phyloP scores from a whole-genome alignment of 2,888 invertebrate species.

The Tuberolachnus salignus region DNA sequence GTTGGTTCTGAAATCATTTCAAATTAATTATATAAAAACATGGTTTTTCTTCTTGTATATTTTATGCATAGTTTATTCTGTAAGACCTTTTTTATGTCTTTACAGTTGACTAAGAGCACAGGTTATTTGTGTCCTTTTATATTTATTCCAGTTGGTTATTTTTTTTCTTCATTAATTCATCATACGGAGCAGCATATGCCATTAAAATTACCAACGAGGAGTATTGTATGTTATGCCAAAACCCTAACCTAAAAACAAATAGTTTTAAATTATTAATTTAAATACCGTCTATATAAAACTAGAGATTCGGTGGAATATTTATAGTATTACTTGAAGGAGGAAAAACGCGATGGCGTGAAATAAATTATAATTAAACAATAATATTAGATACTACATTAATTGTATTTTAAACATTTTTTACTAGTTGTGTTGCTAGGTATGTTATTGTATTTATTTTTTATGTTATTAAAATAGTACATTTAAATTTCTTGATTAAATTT shows the following conservation, averaged over 20 bases:
- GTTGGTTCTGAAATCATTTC: background rate
- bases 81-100: slow-evolving; percentile 26
- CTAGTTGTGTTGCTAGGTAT: background rate
- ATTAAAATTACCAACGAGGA: slow-evolving; percentile 14
- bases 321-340: background rate
- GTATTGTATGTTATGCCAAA: slow-evolving; percentile 32
- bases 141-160: slow-evolving; percentile 33
- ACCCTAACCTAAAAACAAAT: slow-evolving; percentile 14
- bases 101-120: slow-evolving; percentile 1
- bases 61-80: slow-evolving; percentile 22
- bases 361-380: background rate
- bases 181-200: background rate
- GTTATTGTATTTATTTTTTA: no score
- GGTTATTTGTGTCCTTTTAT: slow-evolving; percentile 14
- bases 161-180: slow-evolving; percentile 33
- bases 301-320: background rate
- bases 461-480: no score
- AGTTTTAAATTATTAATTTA: slow-evolving; percentile 35
- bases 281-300: background rate
- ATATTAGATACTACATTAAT: background rate
- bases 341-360: background rate
- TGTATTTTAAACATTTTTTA: background rate
- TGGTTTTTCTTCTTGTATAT: slow-evolving; percentile 4
- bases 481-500: no score
- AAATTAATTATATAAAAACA: background rate